Percentiles rank a stretch among this genome's conserved stretches.
Conservation (phyloP, 2,797 vertebrate species). For the Darevskia mixta region DNA sequence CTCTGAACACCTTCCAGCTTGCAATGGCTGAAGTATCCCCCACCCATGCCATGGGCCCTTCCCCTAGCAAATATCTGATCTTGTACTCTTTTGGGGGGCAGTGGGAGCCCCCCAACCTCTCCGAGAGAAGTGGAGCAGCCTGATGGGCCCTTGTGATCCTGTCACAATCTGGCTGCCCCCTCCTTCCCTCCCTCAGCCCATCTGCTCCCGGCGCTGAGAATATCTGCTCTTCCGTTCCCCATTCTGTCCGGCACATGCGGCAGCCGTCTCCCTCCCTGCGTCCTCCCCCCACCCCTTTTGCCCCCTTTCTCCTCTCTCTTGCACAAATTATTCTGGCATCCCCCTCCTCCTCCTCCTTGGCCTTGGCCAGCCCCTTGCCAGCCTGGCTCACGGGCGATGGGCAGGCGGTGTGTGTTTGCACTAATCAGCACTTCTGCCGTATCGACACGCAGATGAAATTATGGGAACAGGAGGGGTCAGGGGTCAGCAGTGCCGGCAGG, state of each 20-base stretch:
- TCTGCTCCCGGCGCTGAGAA: neutral
- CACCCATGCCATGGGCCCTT: no score
- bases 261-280: neutral
- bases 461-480: neutral
- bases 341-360: no score
- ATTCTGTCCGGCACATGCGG: neutral
- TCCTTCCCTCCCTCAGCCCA: neutral
- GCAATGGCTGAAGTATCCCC: no score
- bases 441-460: neutral
- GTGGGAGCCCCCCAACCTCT: no score
- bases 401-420: no score
- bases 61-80: no score
- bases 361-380: neutral
- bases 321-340: neutral
- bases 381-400: neutral
- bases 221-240: neutral
- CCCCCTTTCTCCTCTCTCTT: neutral
- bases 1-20: no score
- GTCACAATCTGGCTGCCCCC: neutral
- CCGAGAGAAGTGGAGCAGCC: no score
- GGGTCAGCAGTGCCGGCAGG: neutral
- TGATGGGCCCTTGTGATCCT: no score
- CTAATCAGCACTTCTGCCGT: neutral
- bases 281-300: neutral
- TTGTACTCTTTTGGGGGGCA: no score